These are phyloP conservation scores for Drosophila sucinea DNA, from an alignment of 1,140 invertebrate genomes.

Conservation along the genomic window DNA sequence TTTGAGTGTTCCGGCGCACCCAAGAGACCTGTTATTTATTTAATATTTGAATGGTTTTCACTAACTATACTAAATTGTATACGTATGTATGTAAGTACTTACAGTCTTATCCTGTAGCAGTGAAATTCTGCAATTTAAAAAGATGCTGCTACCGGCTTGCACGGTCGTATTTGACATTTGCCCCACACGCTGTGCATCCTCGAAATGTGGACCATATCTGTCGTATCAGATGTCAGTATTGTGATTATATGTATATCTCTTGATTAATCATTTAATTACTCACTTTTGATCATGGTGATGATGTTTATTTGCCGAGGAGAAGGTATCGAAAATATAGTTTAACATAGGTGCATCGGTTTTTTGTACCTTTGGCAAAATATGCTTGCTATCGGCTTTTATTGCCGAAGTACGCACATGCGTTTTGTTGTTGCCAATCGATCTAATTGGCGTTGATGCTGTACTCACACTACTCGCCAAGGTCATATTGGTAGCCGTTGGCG, in stretches of 20 bases:
- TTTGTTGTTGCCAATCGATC: conserved; percentile 22
- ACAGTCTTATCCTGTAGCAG: conserved; percentile 94
- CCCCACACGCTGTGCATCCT: conserved; percentile 85
- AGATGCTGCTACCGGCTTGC: conserved; percentile 90
- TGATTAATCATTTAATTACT: neutral
- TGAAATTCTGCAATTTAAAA: conserved; percentile 92
- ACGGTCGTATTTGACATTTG: conserved; percentile 90
- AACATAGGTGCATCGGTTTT: conserved; percentile 88
- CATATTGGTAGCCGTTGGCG: conserved; percentile 9
- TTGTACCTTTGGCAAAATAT: conserved; percentile 77
- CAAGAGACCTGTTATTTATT: conserved; percentile 86
- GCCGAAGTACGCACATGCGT: conserved; percentile 53
- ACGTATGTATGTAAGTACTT: conserved; percentile 80
- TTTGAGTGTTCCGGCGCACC: conserved; percentile 87
- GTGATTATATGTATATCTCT: neutral
- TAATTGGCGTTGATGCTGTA: conserved; percentile 22
- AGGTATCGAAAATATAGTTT: conserved; percentile 89
- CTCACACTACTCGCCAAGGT: conserved; percentile 29
- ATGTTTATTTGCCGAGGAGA: conserved; percentile 87
- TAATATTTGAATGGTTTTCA: too few species aligned
- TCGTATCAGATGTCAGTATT: conserved; percentile 15
- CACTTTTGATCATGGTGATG: conserved; percentile 86
- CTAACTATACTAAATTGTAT: neutral
- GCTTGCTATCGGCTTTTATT: conserved; percentile 73
- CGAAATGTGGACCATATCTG: conserved; percentile 88